phyloP scores from a whole-genome alignment of 2,113 vertebrate genomes.

The mouse (Mus musculus) region GRCm39 chr10:56514501-56515000 shows the following conservation, averaged over 20 bases:
- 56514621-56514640: not conserved
- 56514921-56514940: not conserved
- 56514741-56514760: not conserved
- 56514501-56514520: not conserved
- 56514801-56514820: not conserved
- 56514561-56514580: conserved; percentile 28
- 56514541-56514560: not conserved
- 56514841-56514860: not conserved
- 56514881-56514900: not conserved
- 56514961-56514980: not conserved
- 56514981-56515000: not conserved
- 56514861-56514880: not conserved
- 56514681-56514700: conserved; percentile 14
- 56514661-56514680: not conserved
- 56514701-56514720: conserved; percentile 39
- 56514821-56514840: not conserved
- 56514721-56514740: not conserved
- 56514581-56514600: not conserved
- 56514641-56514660: not conserved
- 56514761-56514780: not conserved
- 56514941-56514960: not conserved
- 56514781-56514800: not conserved
- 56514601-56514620: not conserved
- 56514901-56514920: not conserved
- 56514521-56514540: not conserved